Evolutionary conservation across 2,113 vertebrate species (phyloP), one percentile per base, ranked within the genome.

Genomic region (Onychostruthus taczanowskii): DNA sequence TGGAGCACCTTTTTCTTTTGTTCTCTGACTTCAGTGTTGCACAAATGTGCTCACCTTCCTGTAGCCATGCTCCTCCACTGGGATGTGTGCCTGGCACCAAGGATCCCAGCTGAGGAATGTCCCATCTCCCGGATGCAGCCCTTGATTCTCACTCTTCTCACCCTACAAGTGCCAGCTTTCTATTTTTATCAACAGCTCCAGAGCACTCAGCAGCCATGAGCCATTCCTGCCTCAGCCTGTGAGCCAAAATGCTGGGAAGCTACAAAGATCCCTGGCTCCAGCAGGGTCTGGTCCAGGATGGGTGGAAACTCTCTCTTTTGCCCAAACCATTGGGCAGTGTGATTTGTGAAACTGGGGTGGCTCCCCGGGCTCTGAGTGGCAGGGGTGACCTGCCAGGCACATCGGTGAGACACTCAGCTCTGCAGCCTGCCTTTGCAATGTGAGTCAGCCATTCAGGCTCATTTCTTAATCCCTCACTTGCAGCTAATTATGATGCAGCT

Each of bases 61-160:
- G 7, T 10, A 27, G 35, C 2, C 8, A 0, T 6, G 28, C 50
- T 62, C 37, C 58, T 31, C 50, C 22, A 1, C 37, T 55, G 89
- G 78, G 83, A n/a, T 23, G 19, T 30, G 81, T 43, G 73, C 20
- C 13, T 37, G 28, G 12, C 3, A 2, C 55, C 4, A 2, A 27
- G 33, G 58, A 49, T 37, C 24, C 35, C 44, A 44, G 46, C 5
- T 17, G 49, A 58, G 77, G 28, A 70, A 30, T 3, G 28, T 56
- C 3, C 3, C 80, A 16, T 91, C 87, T 70, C 67, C 58, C 0
- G 2, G 72, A 55, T 10, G 9, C 26, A 11, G 56, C 84, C 28
- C 31, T 53, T 67, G 1, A 0, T 67, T 43, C 73, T 59, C 12
- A 1, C 68, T 83, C 58, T 68, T 58, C 81, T 86, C 52, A 23